Conservation (phyloP, 2,113 vertebrate genomes). For the Aramus guarauna region DNA sequence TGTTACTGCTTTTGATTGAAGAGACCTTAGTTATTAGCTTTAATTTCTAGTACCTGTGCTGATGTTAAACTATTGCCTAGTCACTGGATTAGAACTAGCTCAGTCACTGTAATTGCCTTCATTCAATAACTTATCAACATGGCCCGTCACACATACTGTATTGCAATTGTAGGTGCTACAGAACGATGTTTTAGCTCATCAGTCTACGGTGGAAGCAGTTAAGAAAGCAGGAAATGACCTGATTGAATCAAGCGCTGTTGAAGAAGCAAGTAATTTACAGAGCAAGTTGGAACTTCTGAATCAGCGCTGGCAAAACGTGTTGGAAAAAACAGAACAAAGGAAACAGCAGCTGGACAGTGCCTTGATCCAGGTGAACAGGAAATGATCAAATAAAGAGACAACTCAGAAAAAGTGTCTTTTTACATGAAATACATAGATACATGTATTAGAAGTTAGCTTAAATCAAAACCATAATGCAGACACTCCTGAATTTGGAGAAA, state of each 20-base stretch:
- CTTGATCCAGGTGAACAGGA: constrained; percentile 87
- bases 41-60: neutral
- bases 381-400: neutral
- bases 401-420: neutral
- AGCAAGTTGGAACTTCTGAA: constrained; percentile 90
- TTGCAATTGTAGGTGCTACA: constrained; percentile 86
- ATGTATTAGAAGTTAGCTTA: neutral
- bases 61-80: neutral
- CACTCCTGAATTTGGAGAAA: neutral
- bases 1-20: neutral
- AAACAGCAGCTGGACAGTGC: constrained; percentile 89
- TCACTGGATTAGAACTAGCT: neutral
- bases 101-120: neutral
- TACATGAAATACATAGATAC: neutral
- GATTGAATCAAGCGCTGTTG: constrained; percentile 89
- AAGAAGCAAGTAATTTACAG: constrained; percentile 90
- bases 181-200: constrained; percentile 94
- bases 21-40: neutral
- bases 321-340: constrained; percentile 89
- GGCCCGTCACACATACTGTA: neutral
- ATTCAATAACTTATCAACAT: neutral
- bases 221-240: constrained; percentile 92
- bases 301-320: constrained; percentile 88
- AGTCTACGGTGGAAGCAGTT: constrained; percentile 91
- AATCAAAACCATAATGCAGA: neutral